Percentiles rank a stretch among this genome's conserved stretches.
Evolutionary conservation across 64 coral and sea anemone species (phyloP).

Genomic region (Actinia equina): DNA sequence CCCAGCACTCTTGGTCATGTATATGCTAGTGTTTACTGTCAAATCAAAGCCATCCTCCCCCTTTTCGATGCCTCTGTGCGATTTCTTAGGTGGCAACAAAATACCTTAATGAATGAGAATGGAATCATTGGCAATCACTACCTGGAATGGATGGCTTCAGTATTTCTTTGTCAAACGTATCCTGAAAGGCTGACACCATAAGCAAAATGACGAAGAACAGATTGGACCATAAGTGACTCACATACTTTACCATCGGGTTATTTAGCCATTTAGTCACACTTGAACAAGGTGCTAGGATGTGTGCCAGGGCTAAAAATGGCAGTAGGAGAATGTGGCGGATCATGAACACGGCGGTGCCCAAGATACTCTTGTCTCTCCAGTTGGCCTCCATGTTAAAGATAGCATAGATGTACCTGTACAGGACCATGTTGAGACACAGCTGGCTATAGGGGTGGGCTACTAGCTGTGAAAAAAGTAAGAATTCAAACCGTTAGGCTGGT

Average conservation of each 20-base stretch:
- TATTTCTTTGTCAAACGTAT: constrained; percentile 28
- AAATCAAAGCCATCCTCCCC: too few relatives aligned
- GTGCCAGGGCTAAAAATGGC: constrained; percentile 49
- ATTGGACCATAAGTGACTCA: constrained; percentile 56
- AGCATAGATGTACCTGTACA: constrained; percentile 47
- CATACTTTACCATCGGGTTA: constrained; percentile 57
- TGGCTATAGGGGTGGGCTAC: constrained; percentile 82
- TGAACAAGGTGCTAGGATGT: not conserved
- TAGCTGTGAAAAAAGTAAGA: constrained; percentile 22
- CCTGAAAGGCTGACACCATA: constrained; percentile 54
- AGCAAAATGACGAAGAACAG: constrained; percentile 46
- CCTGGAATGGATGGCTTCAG: not conserved
- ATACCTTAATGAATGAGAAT: too few relatives aligned
- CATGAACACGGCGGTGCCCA: constrained; percentile 12
- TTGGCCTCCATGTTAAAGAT: not conserved
- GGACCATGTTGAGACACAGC: constrained; percentile 46
- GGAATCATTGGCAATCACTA: not conserved
- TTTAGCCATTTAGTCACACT: constrained; percentile 1
- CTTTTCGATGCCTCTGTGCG: too few relatives aligned
- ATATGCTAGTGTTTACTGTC: too few relatives aligned
- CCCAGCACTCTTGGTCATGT: too few relatives aligned
- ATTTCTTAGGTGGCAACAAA: too few relatives aligned
- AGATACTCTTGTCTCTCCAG: constrained; percentile 35
- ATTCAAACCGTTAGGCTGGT: too few relatives aligned
- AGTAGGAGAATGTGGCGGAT: constrained; percentile 45